phyloP scores from a whole-genome alignment of 64 coral and sea anemone species.

The Cladopsammia gracilis region DNA sequence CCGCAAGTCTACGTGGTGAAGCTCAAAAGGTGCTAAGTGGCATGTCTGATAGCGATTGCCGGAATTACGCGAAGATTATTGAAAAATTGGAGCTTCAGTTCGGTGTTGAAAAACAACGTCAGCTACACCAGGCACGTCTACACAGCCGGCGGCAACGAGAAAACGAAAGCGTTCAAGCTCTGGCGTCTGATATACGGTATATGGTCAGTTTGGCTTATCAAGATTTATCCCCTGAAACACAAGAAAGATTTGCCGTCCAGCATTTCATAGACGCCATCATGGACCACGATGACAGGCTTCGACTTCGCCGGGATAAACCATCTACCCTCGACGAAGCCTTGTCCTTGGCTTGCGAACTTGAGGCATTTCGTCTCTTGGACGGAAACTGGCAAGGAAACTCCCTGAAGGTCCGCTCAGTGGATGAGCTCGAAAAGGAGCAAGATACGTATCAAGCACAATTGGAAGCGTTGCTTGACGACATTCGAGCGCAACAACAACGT shows the following conservation, averaged over 20 bases:
- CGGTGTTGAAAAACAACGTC: constrained; percentile 51
- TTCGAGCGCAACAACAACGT: constrained; percentile 18
- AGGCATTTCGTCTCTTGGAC: constrained; percentile 39
- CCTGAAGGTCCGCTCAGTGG: not conserved
- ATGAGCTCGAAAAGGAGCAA: not conserved
- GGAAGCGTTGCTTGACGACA: not conserved
- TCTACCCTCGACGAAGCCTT: constrained; percentile 24
- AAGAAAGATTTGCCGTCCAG: constrained; percentile 68
- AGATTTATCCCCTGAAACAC: constrained; percentile 1
- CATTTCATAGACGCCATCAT: constrained; percentile 50
- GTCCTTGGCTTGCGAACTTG: constrained; percentile 13
- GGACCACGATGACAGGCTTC: constrained; percentile 35
- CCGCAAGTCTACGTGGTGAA: not conserved
- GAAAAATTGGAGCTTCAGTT: constrained; percentile 51
- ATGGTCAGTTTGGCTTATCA: constrained; percentile 31
- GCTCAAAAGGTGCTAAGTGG: constrained; percentile 34
- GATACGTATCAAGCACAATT: constrained; percentile 2
- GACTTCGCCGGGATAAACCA: constrained; percentile 44
- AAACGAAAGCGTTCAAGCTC: constrained; percentile 48
- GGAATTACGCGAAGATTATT: constrained; percentile 48
- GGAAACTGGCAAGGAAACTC: not conserved
- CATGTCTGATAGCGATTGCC: constrained; percentile 46
- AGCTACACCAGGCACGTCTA: constrained; percentile 70
- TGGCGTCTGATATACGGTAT: constrained; percentile 58
- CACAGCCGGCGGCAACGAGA: constrained; percentile 35